Conservation (phyloP, 2,113 vertebrate genomes). For the Hyaena hyaena region DNA sequence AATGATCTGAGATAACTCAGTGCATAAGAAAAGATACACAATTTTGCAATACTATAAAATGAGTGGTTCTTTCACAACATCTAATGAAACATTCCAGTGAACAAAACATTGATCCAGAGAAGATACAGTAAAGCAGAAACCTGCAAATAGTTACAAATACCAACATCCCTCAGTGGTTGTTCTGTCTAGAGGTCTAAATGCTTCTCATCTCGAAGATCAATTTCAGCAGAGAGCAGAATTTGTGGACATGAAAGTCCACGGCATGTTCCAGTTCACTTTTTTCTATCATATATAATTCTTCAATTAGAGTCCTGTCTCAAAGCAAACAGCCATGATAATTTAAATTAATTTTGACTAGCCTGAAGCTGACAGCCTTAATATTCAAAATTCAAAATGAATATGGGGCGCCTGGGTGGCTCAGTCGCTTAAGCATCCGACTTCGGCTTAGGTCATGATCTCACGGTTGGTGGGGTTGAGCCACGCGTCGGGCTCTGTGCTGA, state of each 20-base stretch:
- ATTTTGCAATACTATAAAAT: background rate
- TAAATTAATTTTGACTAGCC: conserved; percentile 74
- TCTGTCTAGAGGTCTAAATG: background rate
- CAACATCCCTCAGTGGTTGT: too few species aligned
- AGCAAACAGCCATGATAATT: conserved; percentile 70
- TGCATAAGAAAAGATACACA: background rate
- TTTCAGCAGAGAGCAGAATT: background rate
- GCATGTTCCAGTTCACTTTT: background rate
- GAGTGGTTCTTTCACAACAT: background rate
- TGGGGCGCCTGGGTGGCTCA: too few species aligned
- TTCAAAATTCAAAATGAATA: conserved; percentile 50
- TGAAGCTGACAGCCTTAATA: conserved; percentile 72
- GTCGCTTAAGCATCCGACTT: too few species aligned
- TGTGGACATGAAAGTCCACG: background rate
- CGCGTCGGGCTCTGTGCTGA: too few species aligned
- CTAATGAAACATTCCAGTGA: background rate
- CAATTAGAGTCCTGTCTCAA: conserved; percentile 62
- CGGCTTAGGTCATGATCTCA: too few species aligned
- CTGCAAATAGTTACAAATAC: background rate
- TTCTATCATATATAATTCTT: conserved; percentile 36
- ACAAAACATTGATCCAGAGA: background rate
- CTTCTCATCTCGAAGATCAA: background rate
- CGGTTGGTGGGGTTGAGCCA: too few species aligned
- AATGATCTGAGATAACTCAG: background rate
- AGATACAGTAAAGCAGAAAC: background rate